A percentile compares a stretch with the other conserved stretches of the same genome.
Conservation (phyloP, 2,888 invertebrate genomes). For the Pheosia gnoma region DNA sequence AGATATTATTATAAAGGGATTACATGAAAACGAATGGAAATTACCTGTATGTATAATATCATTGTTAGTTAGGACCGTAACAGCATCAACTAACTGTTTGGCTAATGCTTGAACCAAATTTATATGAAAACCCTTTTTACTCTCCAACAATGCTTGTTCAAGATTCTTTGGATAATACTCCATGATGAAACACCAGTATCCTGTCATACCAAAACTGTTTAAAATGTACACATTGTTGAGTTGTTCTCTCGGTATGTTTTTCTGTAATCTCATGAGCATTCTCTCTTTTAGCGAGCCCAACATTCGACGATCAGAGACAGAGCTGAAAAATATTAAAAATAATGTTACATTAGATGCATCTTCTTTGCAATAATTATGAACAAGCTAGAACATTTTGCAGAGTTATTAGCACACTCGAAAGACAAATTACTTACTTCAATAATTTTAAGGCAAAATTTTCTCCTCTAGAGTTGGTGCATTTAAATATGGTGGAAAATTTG, state of each 20-base stretch:
- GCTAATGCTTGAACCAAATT: slow-evolving; percentile 51
- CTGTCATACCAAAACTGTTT: slow-evolving; percentile 36
- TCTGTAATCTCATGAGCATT: slow-evolving; percentile 47
- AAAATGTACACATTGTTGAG: slow-evolving; percentile 39
- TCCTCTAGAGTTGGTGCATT: slow-evolving; percentile 39
- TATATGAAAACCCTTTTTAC: slow-evolving; percentile 47
- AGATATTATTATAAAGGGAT: background rate
- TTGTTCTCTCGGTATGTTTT: slow-evolving; percentile 42
- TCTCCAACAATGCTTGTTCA: slow-evolving; percentile 36
- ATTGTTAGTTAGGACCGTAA: slow-evolving; percentile 49
- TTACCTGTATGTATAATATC: slow-evolving; percentile 64
- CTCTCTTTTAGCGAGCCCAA: slow-evolving; percentile 29
- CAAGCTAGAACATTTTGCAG: too few relatives aligned
- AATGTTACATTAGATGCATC: background rate
- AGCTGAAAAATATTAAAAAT: slow-evolving; percentile 22
- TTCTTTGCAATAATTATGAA: too few relatives aligned
- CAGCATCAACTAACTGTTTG: slow-evolving; percentile 58
- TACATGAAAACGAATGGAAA: background rate
- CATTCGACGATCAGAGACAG: slow-evolving; percentile 1
- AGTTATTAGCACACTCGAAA: too few relatives aligned
- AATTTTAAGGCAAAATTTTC: slow-evolving; percentile 50
- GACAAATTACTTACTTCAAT: slow-evolving; percentile 43
- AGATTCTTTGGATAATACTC: slow-evolving; percentile 63
- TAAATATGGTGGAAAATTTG: slow-evolving; percentile 52
- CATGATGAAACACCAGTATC: slow-evolving; percentile 53